A percentile compares a stretch with the other conserved stretches of the same genome.
Conservation (phyloP, 2,113 vertebrate genomes). For the Oryzias javanicus region DNA sequence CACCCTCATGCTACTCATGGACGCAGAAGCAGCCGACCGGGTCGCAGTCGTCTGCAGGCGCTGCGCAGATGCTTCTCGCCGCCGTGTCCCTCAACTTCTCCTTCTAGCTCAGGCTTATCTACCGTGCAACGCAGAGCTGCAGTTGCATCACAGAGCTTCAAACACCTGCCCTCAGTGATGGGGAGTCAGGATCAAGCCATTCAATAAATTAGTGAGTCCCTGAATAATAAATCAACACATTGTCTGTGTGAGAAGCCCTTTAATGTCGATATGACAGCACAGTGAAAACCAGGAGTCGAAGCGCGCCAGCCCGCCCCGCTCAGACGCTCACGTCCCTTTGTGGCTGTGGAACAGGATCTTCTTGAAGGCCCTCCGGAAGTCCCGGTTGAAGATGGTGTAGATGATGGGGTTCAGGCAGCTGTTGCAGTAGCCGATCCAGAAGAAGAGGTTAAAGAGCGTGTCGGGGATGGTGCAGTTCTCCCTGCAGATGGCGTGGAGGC, state of each 20-base stretch:
- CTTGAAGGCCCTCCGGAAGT: constrained; percentile 84
- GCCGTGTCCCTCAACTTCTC: constrained; percentile 33
- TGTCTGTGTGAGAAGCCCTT: constrained; percentile 59
- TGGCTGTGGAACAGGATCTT: constrained; percentile 72
- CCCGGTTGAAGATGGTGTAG: constrained; percentile 82
- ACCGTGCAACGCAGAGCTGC: constrained; percentile 5
- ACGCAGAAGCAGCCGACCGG: too few relatives aligned
- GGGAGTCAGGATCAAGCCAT: constrained; percentile 2
- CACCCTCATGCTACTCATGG: too few relatives aligned
- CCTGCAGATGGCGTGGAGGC: constrained; percentile 81
- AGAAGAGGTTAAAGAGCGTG: constrained; percentile 89
- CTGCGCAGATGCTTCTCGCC: too few relatives aligned
- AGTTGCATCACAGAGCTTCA: constrained; percentile 12
- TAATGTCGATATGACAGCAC: constrained; percentile 61
- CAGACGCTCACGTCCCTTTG: constrained; percentile 28
- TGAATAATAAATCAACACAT: constrained; percentile 51
- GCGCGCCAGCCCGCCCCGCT: not conserved
- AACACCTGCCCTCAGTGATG: not conserved
- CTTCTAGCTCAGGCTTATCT: constrained; percentile 17
- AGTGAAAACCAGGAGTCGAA: constrained; percentile 45
- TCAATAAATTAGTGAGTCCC: constrained; percentile 9
- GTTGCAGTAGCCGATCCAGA: constrained; percentile 84
- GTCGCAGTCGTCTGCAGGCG: too few relatives aligned
- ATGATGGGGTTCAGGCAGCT: constrained; percentile 79
- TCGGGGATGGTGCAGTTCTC: constrained; percentile 80